Evolutionary conservation across 2,888 invertebrate species (phyloP).

Genomic region (Pristionchus entomophagus): DNA sequence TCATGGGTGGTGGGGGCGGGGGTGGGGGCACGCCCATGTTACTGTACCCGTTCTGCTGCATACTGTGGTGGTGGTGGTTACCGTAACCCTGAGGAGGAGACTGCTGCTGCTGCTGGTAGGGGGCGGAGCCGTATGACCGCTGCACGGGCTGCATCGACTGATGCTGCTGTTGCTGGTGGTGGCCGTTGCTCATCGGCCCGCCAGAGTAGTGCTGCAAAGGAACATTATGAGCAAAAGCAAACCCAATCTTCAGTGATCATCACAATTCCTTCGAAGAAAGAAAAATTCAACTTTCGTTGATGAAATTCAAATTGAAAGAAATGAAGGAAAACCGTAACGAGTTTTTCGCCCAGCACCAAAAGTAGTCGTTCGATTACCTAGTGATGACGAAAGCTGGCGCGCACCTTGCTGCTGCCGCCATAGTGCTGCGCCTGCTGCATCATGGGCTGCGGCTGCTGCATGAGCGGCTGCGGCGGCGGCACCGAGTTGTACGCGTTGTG

Average conservation of each 20-base stretch:
- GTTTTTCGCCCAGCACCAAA: not conserved
- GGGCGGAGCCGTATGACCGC: not conserved
- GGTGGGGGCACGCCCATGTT: not conserved
- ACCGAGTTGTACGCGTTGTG: constrained; percentile 12
- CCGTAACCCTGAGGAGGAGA: not conserved
- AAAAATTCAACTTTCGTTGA: too few species aligned
- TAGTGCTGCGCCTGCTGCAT: not conserved
- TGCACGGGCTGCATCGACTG: not conserved
- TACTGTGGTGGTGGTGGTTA: not conserved
- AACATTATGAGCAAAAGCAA: too few species aligned
- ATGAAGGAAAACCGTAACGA: too few species aligned
- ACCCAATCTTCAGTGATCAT: too few species aligned
- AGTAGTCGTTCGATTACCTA: constrained; percentile 10
- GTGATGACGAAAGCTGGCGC: not conserved
- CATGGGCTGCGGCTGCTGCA: not conserved
- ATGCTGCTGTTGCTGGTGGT: not conserved
- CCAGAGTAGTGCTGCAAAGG: not conserved
- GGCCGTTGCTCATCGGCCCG: not conserved
- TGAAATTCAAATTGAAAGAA: too few species aligned
- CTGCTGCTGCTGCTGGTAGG: not conserved
- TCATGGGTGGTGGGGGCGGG: not conserved
- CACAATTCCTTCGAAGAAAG: too few species aligned
- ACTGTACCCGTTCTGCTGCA: not conserved
- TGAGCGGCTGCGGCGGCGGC: not conserved
- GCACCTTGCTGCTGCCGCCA: constrained; percentile 21